Percentiles rank a stretch among this genome's conserved stretches.
These are phyloP conservation scores for Nannobrachium achirus DNA, from an alignment of 2,113 vertebrate genomes.

Conservation along the genomic window DNA sequence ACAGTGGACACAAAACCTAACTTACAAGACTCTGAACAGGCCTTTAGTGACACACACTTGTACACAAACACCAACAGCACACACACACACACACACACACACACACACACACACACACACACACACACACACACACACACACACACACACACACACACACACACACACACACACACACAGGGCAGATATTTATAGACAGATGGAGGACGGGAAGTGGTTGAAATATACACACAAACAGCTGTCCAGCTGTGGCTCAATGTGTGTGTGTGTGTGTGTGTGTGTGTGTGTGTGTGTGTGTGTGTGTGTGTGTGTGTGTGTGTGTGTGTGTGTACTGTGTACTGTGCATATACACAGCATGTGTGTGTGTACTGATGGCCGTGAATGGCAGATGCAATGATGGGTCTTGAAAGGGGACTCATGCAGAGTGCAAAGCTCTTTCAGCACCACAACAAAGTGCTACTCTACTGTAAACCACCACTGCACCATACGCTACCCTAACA, in stretches of 20 bases:
- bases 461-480: neutral
- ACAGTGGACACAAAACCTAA: too few species aligned
- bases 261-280: neutral
- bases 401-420: neutral
- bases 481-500: neutral
- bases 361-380: neutral
- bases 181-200: constrained; percentile 23
- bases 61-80: too few species aligned
- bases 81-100: too few species aligned
- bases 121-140: constrained; percentile 13
- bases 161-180: constrained; percentile 5
- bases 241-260: constrained; percentile 11
- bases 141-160: constrained; percentile 15
- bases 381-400: neutral
- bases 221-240: constrained; percentile 19
- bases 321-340: neutral
- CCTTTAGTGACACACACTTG: too few species aligned
- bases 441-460: neutral
- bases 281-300: neutral
- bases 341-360: too few species aligned
- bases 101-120: neutral
- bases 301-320: constrained; percentile 1
- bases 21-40: too few species aligned
- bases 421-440: neutral
- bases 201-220: constrained; percentile 1